These are phyloP conservation scores for Oceanites oceanicus DNA, from an alignment of 2,113 vertebrate species.

Conservation along the genomic window DNA sequence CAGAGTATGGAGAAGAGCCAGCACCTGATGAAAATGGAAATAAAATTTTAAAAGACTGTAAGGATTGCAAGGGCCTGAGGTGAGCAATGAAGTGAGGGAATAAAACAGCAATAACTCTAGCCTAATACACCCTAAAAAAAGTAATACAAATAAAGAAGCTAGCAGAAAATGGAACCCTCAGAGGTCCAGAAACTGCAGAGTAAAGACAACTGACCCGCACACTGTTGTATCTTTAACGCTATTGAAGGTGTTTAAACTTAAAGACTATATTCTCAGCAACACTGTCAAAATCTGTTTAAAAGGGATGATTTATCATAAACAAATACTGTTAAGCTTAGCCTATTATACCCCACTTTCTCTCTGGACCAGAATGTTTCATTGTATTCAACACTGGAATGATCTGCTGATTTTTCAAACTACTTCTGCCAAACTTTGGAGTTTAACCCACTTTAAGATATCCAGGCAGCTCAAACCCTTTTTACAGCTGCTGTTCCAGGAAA, in stretches of 20 bases:
- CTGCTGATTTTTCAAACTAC: neutral
- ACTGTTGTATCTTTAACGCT: accelerated
- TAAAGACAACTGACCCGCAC: neutral
- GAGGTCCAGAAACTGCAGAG: neutral
- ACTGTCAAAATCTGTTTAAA: neutral
- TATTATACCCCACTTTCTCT: neutral
- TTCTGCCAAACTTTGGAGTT: neutral
- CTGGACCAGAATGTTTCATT: neutral
- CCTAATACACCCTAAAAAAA: neutral
- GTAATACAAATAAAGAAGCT: neutral
- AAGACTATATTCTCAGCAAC: neutral
- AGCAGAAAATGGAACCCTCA: neutral
- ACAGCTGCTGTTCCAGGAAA: neutral
- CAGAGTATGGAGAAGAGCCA: neutral
- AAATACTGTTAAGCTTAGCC: neutral
- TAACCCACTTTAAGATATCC: neutral
- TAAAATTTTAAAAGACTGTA: neutral
- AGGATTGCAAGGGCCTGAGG: neutral
- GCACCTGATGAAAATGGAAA: neutral
- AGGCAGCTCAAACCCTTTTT: neutral
- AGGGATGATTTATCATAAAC: neutral
- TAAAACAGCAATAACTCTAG: neutral
- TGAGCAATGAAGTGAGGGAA: neutral
- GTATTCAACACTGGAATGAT: neutral
- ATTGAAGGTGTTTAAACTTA: neutral